Evolutionary conservation across 1,140 invertebrate species (phyloP), one percentile per base, ranked within the genome.

Genomic region (Nasonia giraulti): DNA sequence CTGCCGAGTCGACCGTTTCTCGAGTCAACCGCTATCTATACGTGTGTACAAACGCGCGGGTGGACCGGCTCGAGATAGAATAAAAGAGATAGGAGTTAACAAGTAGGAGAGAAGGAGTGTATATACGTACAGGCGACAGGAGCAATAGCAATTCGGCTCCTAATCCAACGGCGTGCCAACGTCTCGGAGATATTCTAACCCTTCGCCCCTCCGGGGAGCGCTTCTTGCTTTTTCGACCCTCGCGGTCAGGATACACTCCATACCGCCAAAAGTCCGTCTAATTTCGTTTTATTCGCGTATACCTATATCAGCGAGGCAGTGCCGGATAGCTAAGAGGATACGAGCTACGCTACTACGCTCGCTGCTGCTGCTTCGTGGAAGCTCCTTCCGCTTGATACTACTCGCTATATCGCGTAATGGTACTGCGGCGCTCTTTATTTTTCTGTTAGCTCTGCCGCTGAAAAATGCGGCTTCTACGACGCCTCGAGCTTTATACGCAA

Each of bases 151-250:
- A 85, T 90, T 91, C 86, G 86, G 89, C 89, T 90, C 88, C 88
- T 90, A 90, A 91, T 91, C 87, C 87, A 89, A 91, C 87, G 89
- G 87, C 87, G 88, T 90, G 89, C 88, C 87, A 90, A 89, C 79
- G 86, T 88, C 89, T 87, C 89, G 40, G 40, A 87, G 87, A 89
- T 88, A 85, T 88, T 88, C 88, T 86, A 76, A 80, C 86, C 84
- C 74, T 82, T 71, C 80, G 80, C 80, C 83, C 87, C 87, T 87
- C 79, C 74, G 31, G 87, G 84, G 85, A 87, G 83, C 86, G 86
- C 83, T 86, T 85, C 62, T 81, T 87, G 84, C 76, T 86, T 86
- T 78, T 74, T 86, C 55, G 68, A 71, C 31, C 68, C 69, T 33
- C 74, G 17, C 40, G 33, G 33, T 75, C 40, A 37, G 31, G 37